Evolutionary conservation across 1,140 invertebrate species (phyloP), one percentile per base, ranked within the genome.

Genomic region (Zelostemma sp.): DNA sequence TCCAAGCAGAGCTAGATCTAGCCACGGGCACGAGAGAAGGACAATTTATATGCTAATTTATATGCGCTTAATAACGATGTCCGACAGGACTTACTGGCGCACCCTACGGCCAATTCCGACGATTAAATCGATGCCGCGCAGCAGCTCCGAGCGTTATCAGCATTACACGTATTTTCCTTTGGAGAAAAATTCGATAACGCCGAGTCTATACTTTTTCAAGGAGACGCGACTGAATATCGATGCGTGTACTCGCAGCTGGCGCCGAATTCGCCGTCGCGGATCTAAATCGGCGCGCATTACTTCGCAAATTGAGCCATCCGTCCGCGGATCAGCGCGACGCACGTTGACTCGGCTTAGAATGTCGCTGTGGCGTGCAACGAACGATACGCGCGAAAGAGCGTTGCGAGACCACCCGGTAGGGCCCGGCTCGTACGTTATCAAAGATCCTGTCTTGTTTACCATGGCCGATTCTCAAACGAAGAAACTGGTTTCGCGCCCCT

Each of bases 41-140:
- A 82, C 83, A 85, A 85, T 85, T 85, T 85, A 85, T 85, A 85
- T 85, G 84, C 81, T 84, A 85, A 85, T 85, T 84, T 84, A 84
- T 85, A 84, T 84, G 79, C 83, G 82, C 77, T 85, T 85, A 85
- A 85, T 85, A 85, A 84, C 82, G 80, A 85, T 85, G 82, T 85
- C 82, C 80, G 73, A 81, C 81, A 79, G 77, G 80, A 78, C 78
- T 83, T 81, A 84, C 80, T 75, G 82, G 79, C 82, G 82, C 82
- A 79, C 76, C 82, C 79, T 79, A 73, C 74, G 74, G 81, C 71
- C 78, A 67, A 68, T 64, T 72, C 72, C 15, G 58, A 54, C 59
- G 65, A 69, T 73, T 68, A 68, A 73, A 73, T 68, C 66, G 66
- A 73, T 73, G 58, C 64, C 59, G 66, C 60, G 54, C 70, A 68